Evolutionary conservation across 2,113 vertebrate species (phyloP), one percentile per base, ranked within the genome.

Genomic region (Gallinago media): DNA sequence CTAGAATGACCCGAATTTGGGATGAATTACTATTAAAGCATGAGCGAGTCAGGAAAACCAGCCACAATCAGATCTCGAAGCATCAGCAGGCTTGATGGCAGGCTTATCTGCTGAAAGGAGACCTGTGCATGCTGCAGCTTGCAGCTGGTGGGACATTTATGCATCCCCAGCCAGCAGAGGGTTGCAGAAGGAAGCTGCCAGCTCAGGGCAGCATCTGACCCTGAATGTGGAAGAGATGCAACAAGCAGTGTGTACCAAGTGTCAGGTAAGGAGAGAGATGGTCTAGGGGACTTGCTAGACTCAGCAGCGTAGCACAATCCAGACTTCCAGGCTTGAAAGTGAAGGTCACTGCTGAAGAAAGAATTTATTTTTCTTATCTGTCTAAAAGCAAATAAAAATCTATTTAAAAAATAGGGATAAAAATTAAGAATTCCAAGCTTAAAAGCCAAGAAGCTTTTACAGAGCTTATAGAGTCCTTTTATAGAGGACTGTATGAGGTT

Each of bases 211-310:
- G 22, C 18, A n/a, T 22, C 34, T 19, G 34, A 4, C 34, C 25
- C 15, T 34, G 52, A 21, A 34, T 1, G 10, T 34, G 50, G 42
- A 32, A 21, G 34, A 46, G 34, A 23, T 22, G 23, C 50, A n/a
- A 42, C 40, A 14, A 3, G 18, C 34, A 18, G 23, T 1, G 5
- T 1, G 0, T n/a, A 11, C 34, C 27, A 7, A 15, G 9, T 8
- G 19, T 15, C 31, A 77, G 15, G 31, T 76, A 13, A 42, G 0
- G 2, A 59, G 46, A 22, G 42, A 61, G 46, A 9, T 5, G 17
- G 32, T 12, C 9, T 9, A 21, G 26, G 15, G 27, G 18, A 11
- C 11, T 66, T 18, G 17, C 29, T n/a, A 38, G 20, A 31, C 54
- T 52, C 62, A 52, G 13, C 62, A 44, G 21, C 26, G 7, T 36